phyloP scores from a whole-genome alignment of 2,888 invertebrate species.

The Dryobotodes eremita region DNA sequence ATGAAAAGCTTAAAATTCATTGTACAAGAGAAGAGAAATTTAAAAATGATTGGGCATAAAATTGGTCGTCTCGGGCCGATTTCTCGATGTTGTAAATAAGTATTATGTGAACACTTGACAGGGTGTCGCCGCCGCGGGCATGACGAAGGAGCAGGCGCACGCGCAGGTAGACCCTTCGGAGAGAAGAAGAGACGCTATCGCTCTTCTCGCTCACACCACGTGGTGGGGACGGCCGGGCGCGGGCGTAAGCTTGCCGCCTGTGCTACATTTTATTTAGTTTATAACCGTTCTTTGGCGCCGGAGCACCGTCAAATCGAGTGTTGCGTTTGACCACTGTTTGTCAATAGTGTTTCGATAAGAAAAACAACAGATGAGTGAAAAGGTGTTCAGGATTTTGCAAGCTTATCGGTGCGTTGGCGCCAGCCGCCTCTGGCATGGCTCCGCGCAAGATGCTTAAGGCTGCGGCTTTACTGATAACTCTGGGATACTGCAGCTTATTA shows the following conservation, averaged over 20 bases:
- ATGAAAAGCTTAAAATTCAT: constrained; percentile 28
- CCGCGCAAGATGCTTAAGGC: constrained; percentile 88
- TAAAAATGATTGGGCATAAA: constrained; percentile 67
- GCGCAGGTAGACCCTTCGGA: constrained; percentile 87
- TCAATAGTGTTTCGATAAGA: constrained; percentile 82
- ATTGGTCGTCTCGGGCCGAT: constrained; percentile 68
- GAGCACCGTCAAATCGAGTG: constrained; percentile 71
- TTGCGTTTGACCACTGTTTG: constrained; percentile 74
- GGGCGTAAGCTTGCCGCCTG: constrained; percentile 87
- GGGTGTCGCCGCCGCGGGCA: constrained; percentile 86
- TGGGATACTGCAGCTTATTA: constrained; percentile 91
- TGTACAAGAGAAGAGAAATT: constrained; percentile 57
- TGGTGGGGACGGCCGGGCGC: constrained; percentile 87
- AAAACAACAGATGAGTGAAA: constrained; percentile 89
- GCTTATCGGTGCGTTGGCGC: constrained; percentile 84
- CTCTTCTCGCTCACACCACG: constrained; percentile 82
- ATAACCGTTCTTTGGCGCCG: constrained; percentile 84
- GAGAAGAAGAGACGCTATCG: constrained; percentile 69
- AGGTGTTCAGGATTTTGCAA: constrained; percentile 79
- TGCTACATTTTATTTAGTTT: constrained; percentile 91
- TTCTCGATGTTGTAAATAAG: constrained; percentile 79
- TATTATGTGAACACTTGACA: constrained; percentile 88
- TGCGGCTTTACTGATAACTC: constrained; percentile 88
- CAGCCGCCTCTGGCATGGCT: constrained; percentile 85
- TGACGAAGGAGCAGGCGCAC: constrained; percentile 85